phyloP scores from a whole-genome alignment of 2,888 invertebrate species.

The Stictocephala bisonia region DNA sequence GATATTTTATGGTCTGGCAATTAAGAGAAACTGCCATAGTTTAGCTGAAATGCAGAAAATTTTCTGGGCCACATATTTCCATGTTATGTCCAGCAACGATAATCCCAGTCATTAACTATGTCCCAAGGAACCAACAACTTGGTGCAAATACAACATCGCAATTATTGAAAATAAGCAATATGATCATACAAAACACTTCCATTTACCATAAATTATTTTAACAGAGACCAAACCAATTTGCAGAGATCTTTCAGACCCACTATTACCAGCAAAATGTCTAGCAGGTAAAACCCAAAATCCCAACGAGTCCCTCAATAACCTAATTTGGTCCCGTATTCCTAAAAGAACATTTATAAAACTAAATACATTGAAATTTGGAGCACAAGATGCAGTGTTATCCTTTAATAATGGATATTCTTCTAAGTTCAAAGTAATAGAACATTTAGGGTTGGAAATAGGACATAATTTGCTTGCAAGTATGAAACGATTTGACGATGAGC shows the following conservation, averaged over 20 bases:
- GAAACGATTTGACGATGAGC: neutral
- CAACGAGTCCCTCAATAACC: slow-evolving; percentile 32
- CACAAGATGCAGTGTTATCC: neutral
- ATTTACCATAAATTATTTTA: slow-evolving; percentile 37
- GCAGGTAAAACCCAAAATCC: slow-evolving; percentile 42
- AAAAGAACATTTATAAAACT: neutral
- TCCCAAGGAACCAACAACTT: slow-evolving; percentile 55
- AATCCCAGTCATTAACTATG: slow-evolving; percentile 52
- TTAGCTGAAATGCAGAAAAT: neutral
- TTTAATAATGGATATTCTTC: neutral
- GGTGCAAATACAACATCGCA: slow-evolving; percentile 53
- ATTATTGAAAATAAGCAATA: slow-evolving; percentile 7
- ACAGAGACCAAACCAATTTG: slow-evolving; percentile 36
- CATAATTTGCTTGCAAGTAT: neutral
- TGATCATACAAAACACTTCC: slow-evolving; percentile 40
- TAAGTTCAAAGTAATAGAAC: neutral
- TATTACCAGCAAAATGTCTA: slow-evolving; percentile 41
- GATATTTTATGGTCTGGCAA: neutral
- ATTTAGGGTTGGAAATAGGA: neutral
- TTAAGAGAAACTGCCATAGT: neutral
- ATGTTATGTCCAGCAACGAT: slow-evolving; percentile 48
- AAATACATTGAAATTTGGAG: too few species aligned
- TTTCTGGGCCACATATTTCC: neutral
- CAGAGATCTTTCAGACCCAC: slow-evolving; percentile 23
- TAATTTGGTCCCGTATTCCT: neutral